These are phyloP conservation scores for Mixornis gularis DNA, from an alignment of 2,113 vertebrate genomes.

Conservation along the genomic window DNA sequence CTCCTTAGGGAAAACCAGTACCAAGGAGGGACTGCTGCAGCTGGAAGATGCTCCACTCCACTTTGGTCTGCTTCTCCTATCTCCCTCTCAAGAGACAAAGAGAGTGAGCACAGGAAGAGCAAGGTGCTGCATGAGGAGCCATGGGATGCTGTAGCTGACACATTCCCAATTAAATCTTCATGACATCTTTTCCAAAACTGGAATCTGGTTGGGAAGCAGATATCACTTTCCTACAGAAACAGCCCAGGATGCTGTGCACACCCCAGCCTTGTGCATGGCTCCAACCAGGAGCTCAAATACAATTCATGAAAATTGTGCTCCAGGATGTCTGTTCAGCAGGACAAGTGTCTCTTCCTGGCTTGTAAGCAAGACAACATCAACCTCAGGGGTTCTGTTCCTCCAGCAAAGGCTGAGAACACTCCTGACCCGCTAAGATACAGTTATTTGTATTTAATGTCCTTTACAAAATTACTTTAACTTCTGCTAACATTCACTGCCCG, in stretches of 20 bases:
- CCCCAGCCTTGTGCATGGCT: rapidly evolving
- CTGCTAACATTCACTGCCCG: not conserved
- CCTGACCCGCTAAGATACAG: not conserved
- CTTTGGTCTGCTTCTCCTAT: not conserved
- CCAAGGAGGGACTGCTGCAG: not conserved
- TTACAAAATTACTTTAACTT: conserved; percentile 32
- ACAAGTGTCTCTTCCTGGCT: not conserved
- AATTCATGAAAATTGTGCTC: not conserved
- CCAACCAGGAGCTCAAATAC: not conserved
- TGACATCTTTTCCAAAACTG: not conserved
- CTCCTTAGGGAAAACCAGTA: not conserved
- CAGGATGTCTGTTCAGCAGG: not conserved
- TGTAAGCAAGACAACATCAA: not conserved
- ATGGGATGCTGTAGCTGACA: not conserved
- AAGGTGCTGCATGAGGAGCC: not conserved
- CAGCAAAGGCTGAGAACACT: not conserved
- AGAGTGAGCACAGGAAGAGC: not conserved
- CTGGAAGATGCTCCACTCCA: not conserved
- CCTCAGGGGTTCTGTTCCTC: not conserved
- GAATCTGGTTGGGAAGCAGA: not conserved
- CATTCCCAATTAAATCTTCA: not conserved
- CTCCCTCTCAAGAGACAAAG: not conserved
- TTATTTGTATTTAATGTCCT: conserved; percentile 27
- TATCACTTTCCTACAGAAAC: rapidly evolving
- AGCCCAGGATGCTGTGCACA: not conserved